A percentile compares a stretch with the other conserved stretches of the same genome.
Evolutionary conservation across 2,113 vertebrate species (phyloP).

Genomic region (Candoia aspera): DNA sequence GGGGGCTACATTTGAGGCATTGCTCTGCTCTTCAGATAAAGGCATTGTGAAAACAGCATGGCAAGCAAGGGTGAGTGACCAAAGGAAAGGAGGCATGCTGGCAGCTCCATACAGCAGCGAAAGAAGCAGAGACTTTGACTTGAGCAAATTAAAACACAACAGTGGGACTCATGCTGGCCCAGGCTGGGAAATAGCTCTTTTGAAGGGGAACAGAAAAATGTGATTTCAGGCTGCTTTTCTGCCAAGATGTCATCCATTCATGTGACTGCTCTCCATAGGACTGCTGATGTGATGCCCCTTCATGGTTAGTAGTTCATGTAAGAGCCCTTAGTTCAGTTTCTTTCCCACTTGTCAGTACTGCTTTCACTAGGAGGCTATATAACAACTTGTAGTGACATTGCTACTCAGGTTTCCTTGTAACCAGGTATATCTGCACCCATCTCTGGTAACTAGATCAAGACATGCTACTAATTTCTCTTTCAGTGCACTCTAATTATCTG

Average conservation of each 20-base stretch:
- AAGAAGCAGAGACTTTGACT: background rate
- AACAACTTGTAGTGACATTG: slow-evolving; percentile 31
- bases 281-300: background rate
- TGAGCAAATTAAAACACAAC: background rate
- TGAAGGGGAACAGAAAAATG: background rate
- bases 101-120: background rate
- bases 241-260: background rate
- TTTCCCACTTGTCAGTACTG: slow-evolving; percentile 40
- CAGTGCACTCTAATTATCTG: slow-evolving; percentile 45
- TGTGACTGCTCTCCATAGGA: background rate
- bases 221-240: background rate
- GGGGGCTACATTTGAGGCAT: background rate
- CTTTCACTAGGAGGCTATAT: slow-evolving; percentile 51
- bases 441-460: slow-evolving; percentile 34
- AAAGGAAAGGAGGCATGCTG: background rate
- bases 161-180: background rate
- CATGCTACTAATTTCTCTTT: slow-evolving; percentile 56
- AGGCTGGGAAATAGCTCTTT: background rate
- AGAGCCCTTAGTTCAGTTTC: slow-evolving; percentile 3
- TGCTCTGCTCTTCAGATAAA: background rate
- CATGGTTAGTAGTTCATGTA: background rate
- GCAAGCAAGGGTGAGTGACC: background rate
- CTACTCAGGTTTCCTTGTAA: slow-evolving; percentile 35
- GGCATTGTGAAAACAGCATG: background rate
- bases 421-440: slow-evolving; percentile 46